Percentiles rank a stretch among this genome's conserved stretches.
Evolutionary conservation across 2,797 vertebrate genomes (phyloP).

Genomic region (Acanthis flammea): DNA sequence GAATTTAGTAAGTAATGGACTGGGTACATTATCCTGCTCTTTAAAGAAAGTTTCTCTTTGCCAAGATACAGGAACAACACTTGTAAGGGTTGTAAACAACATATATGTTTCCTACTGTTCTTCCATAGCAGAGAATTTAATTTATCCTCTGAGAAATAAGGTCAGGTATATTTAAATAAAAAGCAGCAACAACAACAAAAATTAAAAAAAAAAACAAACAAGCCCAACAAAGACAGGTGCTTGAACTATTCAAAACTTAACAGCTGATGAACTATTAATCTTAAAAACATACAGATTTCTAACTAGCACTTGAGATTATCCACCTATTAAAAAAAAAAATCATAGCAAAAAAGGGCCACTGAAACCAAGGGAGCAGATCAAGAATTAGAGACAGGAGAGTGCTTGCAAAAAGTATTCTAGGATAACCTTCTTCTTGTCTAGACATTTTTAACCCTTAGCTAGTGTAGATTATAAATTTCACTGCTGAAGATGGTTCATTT

Average conservation of each 20-base stretch:
- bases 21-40: not conserved
- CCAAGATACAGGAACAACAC: not conserved
- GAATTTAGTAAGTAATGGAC: not conserved
- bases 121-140: not conserved
- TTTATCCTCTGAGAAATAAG: not conserved
- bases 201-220: not conserved
- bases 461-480: not conserved
- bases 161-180: not conserved
- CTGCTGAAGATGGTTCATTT: not conserved
- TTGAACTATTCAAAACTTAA: not conserved
- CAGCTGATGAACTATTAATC: not conserved
- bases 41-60: not conserved
- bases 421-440: not conserved
- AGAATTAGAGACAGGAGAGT: not conserved
- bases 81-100: not conserved
- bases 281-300: not conserved
- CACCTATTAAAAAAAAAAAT: not conserved
- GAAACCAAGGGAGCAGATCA: not conserved
- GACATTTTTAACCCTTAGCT: not conserved
- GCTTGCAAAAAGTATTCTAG: not conserved
- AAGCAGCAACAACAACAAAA: not conserved
- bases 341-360: not conserved
- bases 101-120: not conserved
- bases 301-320: not conserved
- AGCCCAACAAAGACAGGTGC: not conserved